Base-by-base conservation (phyloP, 1,140 invertebrate genomes). In the Neodiprion virginianus region DNA sequence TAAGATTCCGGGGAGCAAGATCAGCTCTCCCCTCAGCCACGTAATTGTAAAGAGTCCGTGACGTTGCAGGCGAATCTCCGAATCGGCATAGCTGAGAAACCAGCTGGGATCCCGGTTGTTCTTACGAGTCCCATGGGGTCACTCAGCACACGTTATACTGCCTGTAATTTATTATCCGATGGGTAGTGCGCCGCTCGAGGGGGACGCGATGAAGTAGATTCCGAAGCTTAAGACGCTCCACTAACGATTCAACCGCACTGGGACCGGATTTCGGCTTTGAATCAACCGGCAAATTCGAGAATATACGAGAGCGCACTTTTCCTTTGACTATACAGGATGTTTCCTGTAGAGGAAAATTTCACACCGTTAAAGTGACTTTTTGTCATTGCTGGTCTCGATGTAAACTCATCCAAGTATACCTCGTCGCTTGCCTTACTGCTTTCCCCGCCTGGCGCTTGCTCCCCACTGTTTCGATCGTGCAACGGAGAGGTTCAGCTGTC, bases 131-230 rank as follows among this genome's bases (percentile, higher is more conserved):
- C 53, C 53, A 0, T 12, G 53, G 53, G 53, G n/a, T 61, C 8
- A 61, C 53, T 61, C 53, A 61, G n/a, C 53, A 61, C 53, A 61
- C 53, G 53, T 61, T 61, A 40, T 40, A 61, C 53, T 61, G n/a
- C 53, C 53, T 12, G 53, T 17, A 14, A 61, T 61, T 61, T 61
- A 61, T 61, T 61, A 61, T 61, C 53, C 53, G 11, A 61, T 61
- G 53, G 53, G 53, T 5, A 8, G 11, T 17, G 11, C 11, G 53
- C 11, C n/a, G 53, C 53, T 40, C 28, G 28, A 61, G 53, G n/a
- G 53, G 11, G 53, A n/a, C 17, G 17, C 17, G 11, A 61, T 61
- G 53, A 61, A 40, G 28, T 40, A 40, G 28, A 40, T 40, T 40
- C 53, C 53, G 11, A 61, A 61, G 53, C 53, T 61, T 17, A 61